Percentiles rank a stretch among this genome's conserved stretches.
Conservation (phyloP, 2,888 invertebrate genomes). For the Sialis fuliginosa region DNA sequence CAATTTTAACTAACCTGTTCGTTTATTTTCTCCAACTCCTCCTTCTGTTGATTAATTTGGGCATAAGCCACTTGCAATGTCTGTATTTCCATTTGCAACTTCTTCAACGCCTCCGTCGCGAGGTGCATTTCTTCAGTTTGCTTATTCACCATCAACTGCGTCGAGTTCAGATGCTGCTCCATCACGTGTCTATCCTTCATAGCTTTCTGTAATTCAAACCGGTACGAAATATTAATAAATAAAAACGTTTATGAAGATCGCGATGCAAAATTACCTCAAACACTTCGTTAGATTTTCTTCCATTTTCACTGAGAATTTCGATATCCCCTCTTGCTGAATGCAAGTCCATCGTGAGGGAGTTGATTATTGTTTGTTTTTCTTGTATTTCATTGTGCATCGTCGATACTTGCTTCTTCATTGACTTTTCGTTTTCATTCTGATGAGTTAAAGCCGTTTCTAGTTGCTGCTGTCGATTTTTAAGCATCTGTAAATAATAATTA, state of each 20-base stretch:
- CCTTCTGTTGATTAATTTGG: conserved; percentile 27
- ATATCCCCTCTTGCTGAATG: conserved; percentile 13
- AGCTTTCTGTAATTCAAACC: not conserved
- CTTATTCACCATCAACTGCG: conserved; percentile 28
- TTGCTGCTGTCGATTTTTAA: conserved; percentile 42
- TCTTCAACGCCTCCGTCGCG: conserved; percentile 22
- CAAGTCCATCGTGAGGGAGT: conserved; percentile 27
- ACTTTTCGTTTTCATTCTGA: conserved; percentile 19
- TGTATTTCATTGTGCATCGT: conserved; percentile 23
- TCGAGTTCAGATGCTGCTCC: conserved; percentile 17
- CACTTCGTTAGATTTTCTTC: no score
- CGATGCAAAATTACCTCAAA: no score
- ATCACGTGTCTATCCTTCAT: conserved; percentile 13
- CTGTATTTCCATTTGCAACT: conserved; percentile 32
- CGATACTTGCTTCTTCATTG: conserved; percentile 14
- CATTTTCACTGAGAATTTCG: conserved; percentile 1
- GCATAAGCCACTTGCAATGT: conserved; percentile 21
- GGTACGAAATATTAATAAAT: not conserved
- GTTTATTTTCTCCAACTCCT: conserved; percentile 32
- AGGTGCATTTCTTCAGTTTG: conserved; percentile 26
- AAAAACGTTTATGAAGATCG: no score
- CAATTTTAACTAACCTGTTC: conserved; percentile 19
- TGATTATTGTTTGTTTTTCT: conserved; percentile 19
- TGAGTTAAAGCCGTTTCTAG: conserved; percentile 41
- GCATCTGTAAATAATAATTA: no score